Conservation (phyloP, 1,140 invertebrate species). For the Formica selysi region DNA sequence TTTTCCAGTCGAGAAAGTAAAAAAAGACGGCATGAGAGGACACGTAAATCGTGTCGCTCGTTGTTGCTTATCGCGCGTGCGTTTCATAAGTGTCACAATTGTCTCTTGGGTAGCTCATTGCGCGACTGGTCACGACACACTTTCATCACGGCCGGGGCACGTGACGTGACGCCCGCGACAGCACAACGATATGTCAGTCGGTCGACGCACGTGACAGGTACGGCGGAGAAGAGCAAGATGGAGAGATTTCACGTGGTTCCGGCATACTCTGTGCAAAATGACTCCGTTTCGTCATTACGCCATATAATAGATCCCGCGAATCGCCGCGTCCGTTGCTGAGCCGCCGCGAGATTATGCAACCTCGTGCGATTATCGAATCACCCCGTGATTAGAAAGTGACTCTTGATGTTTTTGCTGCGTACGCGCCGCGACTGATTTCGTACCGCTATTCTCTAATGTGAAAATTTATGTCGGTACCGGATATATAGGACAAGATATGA, state of each 20-base stretch:
- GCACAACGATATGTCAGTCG: slow-evolving; percentile 31
- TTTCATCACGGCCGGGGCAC: slow-evolving; percentile 58
- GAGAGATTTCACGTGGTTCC: slow-evolving; percentile 49
- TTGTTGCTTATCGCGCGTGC: slow-evolving; percentile 20
- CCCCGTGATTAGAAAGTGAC: slow-evolving; percentile 48
- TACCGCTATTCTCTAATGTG: not conserved
- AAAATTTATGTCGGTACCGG: slow-evolving; percentile 28
- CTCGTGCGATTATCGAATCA: slow-evolving; percentile 38
- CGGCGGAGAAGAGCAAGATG: not conserved
- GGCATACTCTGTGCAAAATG: slow-evolving; percentile 25
- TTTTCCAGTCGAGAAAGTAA: slow-evolving; percentile 2
- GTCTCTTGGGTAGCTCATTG: slow-evolving; percentile 49
- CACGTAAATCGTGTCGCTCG: slow-evolving; percentile 14
- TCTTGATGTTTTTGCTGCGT: slow-evolving; percentile 17
- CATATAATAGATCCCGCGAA: slow-evolving; percentile 48
- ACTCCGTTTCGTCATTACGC: slow-evolving; percentile 48
- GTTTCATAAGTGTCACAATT: slow-evolving; percentile 56
- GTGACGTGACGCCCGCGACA: not conserved
- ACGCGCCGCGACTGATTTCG: slow-evolving; percentile 24
- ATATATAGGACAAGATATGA: not conserved
- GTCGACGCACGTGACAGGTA: slow-evolving; percentile 12
- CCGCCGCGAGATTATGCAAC: slow-evolving; percentile 18
- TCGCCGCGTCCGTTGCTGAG: slow-evolving; percentile 17
- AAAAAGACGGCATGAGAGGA: slow-evolving; percentile 31
- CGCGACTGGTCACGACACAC: slow-evolving; percentile 65